Conservation (phyloP, 2,888 invertebrate species). For the Nasonia oneida region DNA sequence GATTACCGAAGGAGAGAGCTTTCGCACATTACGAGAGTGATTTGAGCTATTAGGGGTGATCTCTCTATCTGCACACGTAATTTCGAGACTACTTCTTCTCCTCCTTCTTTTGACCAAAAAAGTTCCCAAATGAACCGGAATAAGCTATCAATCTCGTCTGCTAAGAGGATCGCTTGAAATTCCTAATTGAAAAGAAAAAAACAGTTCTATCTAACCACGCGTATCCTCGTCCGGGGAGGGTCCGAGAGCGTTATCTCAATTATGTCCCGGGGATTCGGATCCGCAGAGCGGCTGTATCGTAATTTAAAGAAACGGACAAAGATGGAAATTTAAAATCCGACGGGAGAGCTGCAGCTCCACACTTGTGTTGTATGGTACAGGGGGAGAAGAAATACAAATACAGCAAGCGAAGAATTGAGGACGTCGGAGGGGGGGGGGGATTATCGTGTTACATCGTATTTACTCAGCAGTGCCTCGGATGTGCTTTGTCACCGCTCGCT, state of each 20-base stretch:
- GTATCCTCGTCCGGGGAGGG: not conserved
- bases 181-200: not conserved
- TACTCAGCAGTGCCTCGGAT: not conserved
- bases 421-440: not conserved
- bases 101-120: not conserved
- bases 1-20: too few species aligned
- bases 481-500: not conserved
- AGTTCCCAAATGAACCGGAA: not conserved
- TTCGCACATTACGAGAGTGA: too few species aligned
- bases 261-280: not conserved
- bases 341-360: not conserved
- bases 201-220: not conserved
- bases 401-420: not conserved
- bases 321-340: constrained; percentile 1
- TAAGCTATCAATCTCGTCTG: not conserved
- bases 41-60: too few species aligned
- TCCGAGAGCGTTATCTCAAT: not conserved
- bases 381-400: not conserved
- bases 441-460: constrained; percentile 5
- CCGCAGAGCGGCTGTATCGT: not conserved
- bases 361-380: not conserved
- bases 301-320: not conserved
- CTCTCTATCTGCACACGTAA: not conserved
- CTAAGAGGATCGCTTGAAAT: not conserved
- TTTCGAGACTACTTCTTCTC: not conserved